Conservation (phyloP, 2,888 invertebrate species). For the Gryllus longicercus region DNA sequence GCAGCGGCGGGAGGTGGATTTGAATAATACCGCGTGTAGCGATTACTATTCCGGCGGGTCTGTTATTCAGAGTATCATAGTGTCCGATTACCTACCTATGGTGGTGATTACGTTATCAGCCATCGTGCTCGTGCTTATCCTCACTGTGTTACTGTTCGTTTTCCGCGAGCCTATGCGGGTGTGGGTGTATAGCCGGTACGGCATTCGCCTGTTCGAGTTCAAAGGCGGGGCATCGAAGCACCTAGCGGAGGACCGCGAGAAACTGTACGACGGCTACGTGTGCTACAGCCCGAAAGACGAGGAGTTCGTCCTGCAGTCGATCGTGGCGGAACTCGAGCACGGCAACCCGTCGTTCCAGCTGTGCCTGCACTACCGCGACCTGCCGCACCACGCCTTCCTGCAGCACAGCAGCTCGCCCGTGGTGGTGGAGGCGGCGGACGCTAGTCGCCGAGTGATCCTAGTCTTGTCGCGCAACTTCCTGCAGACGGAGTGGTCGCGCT, state of each 20-base stretch:
- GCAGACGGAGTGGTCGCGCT: slow-evolving; percentile 89
- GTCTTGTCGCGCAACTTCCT: slow-evolving; percentile 85
- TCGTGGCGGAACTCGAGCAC: slow-evolving; percentile 81
- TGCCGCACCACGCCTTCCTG: slow-evolving; percentile 52
- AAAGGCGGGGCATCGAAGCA: slow-evolving; percentile 59
- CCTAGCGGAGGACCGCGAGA: slow-evolving; percentile 72
- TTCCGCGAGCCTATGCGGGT: slow-evolving; percentile 82
- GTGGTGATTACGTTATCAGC: slow-evolving; percentile 76
- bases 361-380: slow-evolving; percentile 84
- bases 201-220: slow-evolving; percentile 69
- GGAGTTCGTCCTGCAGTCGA: slow-evolving; percentile 79
- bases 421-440: slow-evolving; percentile 81
- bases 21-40: slow-evolving; percentile 81
- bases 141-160: slow-evolving; percentile 74
- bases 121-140: slow-evolving; percentile 71
- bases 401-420: slow-evolving; percentile 63
- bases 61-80: slow-evolving; percentile 76
- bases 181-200: slow-evolving; percentile 85
- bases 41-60: slow-evolving; percentile 81
- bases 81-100: slow-evolving; percentile 80
- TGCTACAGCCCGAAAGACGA: slow-evolving; percentile 91
- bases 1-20: slow-evolving; percentile 74
- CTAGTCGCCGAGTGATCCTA: slow-evolving; percentile 80
- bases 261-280: slow-evolving; percentile 88
- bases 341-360: slow-evolving; percentile 75